Evolutionary conservation across 2,797 vertebrate species (phyloP).

Genomic region (Sebastes nivosus): DNA sequence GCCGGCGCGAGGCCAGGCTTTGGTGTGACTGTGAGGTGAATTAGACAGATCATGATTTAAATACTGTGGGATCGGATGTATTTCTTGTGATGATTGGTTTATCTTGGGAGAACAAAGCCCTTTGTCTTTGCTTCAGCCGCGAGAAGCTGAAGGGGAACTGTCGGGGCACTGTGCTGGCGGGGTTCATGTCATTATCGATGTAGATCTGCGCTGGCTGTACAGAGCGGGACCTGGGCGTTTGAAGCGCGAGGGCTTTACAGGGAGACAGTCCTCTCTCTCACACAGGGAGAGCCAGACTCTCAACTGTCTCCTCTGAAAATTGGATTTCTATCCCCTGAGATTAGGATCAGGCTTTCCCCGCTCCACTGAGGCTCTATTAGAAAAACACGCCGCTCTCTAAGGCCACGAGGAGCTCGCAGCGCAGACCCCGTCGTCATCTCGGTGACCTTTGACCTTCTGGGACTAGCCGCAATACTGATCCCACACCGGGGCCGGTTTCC

Average conservation of each 20-base stretch:
- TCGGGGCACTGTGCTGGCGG: slow-evolving; percentile 3
- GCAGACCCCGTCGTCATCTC: slow-evolving; percentile 52
- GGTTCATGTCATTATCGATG: slow-evolving; percentile 68
- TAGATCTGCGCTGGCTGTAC: slow-evolving; percentile 55
- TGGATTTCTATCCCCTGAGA: slow-evolving; percentile 86
- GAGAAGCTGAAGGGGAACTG: slow-evolving; percentile 34
- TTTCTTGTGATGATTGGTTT: slow-evolving; percentile 52
- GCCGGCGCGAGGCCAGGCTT: slow-evolving; percentile 34
- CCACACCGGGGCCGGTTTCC: slow-evolving; percentile 61
- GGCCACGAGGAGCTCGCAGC: slow-evolving; percentile 47
- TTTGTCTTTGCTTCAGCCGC: slow-evolving; percentile 51
- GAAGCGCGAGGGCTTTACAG: slow-evolving; percentile 69
- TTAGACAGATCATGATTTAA: slow-evolving; percentile 55
- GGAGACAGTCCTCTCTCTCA: slow-evolving; percentile 71
- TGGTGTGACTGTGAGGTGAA: slow-evolving; percentile 59
- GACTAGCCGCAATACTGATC: slow-evolving; percentile 63
- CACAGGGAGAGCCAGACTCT: slow-evolving; percentile 73
- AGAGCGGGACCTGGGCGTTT: slow-evolving; percentile 50
- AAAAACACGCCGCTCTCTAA: slow-evolving; percentile 77
- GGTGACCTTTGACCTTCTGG: slow-evolving; percentile 75
- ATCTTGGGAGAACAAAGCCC: slow-evolving; percentile 57
- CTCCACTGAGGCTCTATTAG: slow-evolving; percentile 72
- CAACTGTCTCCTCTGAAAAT: slow-evolving; percentile 83
- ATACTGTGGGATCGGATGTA: slow-evolving; percentile 58
- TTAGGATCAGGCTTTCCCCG: slow-evolving; percentile 81